Conservation (phyloP, 2,888 invertebrate genomes). For the Clepsis dumicolana region DNA sequence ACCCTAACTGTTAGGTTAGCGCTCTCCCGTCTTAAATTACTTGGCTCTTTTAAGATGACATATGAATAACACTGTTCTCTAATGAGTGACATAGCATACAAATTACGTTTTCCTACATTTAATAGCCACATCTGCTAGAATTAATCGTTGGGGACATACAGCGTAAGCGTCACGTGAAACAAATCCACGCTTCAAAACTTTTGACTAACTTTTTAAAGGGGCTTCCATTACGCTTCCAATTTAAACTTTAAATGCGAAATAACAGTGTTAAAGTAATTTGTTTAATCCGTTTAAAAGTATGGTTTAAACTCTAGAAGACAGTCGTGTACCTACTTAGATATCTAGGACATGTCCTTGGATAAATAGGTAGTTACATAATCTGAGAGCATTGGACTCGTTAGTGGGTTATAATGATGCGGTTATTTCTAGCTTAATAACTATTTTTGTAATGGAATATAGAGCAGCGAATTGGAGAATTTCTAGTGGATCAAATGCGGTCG, state of each 20-base stretch:
- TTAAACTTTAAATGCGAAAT: too few species aligned
- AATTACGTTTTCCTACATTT: not conserved
- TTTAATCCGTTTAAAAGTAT: too few species aligned
- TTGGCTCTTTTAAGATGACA: too few species aligned
- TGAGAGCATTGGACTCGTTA: conserved; percentile 1
- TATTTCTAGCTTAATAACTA: not conserved
- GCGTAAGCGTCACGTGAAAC: not conserved
- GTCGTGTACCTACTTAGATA: not conserved
- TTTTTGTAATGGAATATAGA: conserved; percentile 1
- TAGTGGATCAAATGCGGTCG: not conserved
- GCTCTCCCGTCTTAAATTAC: too few species aligned
- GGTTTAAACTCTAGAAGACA: not conserved
- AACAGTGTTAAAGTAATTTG: too few species aligned
- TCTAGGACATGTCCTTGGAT: not conserved
- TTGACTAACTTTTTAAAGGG: not conserved
- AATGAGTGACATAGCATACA: not conserved
- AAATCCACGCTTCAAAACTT: not conserved
- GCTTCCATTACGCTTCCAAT: not conserved
- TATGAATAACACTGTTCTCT: not conserved
- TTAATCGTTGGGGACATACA: not conserved
- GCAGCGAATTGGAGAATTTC: not conserved
- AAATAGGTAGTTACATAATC: not conserved
- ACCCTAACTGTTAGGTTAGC: too few species aligned
- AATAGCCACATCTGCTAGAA: not conserved
- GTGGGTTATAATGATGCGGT: not conserved